phyloP scores from a whole-genome alignment of 2,113 vertebrate species.

The Bucco capensis region DNA sequence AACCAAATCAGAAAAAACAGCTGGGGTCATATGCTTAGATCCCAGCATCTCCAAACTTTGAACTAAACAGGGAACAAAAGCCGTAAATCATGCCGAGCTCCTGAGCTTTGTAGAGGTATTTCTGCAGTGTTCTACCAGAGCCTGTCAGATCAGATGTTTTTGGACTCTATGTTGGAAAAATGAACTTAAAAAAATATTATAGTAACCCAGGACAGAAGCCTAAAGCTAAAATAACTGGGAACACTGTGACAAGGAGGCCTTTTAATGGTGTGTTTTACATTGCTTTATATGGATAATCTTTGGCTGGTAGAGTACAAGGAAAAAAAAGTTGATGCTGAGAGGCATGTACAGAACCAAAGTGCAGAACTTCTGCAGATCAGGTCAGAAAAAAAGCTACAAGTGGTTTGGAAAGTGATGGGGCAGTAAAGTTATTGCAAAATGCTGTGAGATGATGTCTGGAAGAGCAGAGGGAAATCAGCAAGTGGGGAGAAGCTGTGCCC shows the following conservation, averaged over 20 bases:
- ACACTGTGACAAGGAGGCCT: background rate
- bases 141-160: slow-evolving; percentile 26
- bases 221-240: slow-evolving; percentile 58
- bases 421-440: background rate
- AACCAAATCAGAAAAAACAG: background rate
- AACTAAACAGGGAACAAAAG: background rate
- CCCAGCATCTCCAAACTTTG: background rate
- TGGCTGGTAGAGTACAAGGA: background rate
- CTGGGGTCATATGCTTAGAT: background rate
- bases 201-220: slow-evolving; percentile 37
- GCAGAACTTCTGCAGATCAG: background rate
- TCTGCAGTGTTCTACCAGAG: background rate
- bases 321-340: background rate
- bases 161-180: slow-evolving; percentile 41
- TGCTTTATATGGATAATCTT: slow-evolving; percentile 46
- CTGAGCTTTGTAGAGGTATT: background rate
- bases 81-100: background rate
- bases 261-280: slow-evolving; percentile 27
- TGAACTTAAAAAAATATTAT: slow-evolving; percentile 38
- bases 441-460: background rate
- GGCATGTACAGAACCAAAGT: background rate
- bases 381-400: background rate
- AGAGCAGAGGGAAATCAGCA: background rate
- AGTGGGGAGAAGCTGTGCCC: background rate
- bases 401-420: background rate